Conservation (phyloP, 2,888 invertebrate genomes). For the Platycheirus rosarum region DNA sequence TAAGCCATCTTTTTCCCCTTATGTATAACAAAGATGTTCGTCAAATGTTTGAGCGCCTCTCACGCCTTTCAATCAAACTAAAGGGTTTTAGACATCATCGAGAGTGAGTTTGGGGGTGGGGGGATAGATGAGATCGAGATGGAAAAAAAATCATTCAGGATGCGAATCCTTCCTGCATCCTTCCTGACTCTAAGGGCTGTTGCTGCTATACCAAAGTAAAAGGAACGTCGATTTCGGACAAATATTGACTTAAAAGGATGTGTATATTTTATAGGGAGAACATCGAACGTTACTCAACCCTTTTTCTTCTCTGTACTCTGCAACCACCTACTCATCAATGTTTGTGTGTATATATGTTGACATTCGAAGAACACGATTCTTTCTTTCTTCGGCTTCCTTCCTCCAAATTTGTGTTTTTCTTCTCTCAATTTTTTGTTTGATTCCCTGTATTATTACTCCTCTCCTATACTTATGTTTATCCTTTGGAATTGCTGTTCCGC, state of each 20-base stretch:
- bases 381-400: conserved; percentile 61
- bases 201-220: conserved; percentile 6
- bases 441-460: conserved; percentile 33
- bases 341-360: conserved; percentile 31
- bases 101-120: neutral
- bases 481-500: conserved; percentile 60
- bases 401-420: conserved; percentile 3
- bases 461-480: conserved; percentile 51
- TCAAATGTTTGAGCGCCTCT: conserved; percentile 51
- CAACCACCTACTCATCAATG: neutral
- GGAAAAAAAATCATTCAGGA: conserved; percentile 45
- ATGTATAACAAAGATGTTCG: conserved; percentile 4
- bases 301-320: conserved; percentile 28
- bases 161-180: conserved; percentile 68
- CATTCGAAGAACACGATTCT: conserved; percentile 68
- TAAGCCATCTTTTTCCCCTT: conserved; percentile 9
- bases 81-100: conserved; percentile 26
- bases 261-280: conserved; percentile 62
- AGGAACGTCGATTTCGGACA: conserved; percentile 65
- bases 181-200: conserved; percentile 51
- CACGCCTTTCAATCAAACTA: conserved; percentile 68
- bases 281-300: conserved; percentile 58
- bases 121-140: neutral
- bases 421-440: conserved; percentile 17
- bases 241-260: conserved; percentile 70